A percentile compares a stretch with the other conserved stretches of the same genome.
Evolutionary conservation across 2,888 invertebrate species (phyloP).

Genomic region (Monopis laevigella): DNA sequence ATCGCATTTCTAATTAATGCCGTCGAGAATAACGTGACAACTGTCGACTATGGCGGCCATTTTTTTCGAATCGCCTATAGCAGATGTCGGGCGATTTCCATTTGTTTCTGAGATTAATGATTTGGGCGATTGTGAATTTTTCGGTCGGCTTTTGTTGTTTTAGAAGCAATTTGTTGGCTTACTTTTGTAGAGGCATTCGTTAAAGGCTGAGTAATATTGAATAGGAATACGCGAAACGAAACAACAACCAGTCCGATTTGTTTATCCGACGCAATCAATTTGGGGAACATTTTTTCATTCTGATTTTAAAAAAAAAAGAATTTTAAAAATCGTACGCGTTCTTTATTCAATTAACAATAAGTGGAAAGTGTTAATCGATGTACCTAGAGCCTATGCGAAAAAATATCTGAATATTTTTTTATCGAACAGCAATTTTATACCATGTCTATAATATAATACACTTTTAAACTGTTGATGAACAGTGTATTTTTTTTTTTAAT

Average conservation of each 20-base stretch:
- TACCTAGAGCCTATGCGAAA: too few species aligned
- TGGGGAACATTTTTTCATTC: too few species aligned
- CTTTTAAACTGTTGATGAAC: too few species aligned
- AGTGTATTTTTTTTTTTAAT: too few species aligned
- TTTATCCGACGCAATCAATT: not conserved
- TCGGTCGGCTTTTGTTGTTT: constrained; percentile 67
- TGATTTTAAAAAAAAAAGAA: too few species aligned
- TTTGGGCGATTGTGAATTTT: constrained; percentile 67
- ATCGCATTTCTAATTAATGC: constrained; percentile 69
- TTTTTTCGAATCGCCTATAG: constrained; percentile 59
- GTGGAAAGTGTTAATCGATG: too few species aligned
- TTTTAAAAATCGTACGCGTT: too few species aligned
- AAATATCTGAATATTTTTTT: too few species aligned
- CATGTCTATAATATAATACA: too few species aligned
- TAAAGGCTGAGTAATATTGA: constrained; percentile 60
- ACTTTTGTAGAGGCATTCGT: constrained; percentile 56
- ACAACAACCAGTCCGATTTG: constrained; percentile 13
- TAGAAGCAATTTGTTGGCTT: constrained; percentile 68
- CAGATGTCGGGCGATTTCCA: constrained; percentile 68
- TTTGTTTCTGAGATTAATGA: constrained; percentile 69
- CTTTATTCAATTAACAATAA: too few species aligned
- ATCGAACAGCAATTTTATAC: too few species aligned
- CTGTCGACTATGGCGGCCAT: constrained; percentile 61
- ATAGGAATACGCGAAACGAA: constrained; percentile 39
- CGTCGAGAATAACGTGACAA: constrained; percentile 68